A percentile compares a stretch with the other conserved stretches of the same genome.
phyloP scores from a whole-genome alignment of 2,113 vertebrate species.

The Vulpes ferrilata region DNA sequence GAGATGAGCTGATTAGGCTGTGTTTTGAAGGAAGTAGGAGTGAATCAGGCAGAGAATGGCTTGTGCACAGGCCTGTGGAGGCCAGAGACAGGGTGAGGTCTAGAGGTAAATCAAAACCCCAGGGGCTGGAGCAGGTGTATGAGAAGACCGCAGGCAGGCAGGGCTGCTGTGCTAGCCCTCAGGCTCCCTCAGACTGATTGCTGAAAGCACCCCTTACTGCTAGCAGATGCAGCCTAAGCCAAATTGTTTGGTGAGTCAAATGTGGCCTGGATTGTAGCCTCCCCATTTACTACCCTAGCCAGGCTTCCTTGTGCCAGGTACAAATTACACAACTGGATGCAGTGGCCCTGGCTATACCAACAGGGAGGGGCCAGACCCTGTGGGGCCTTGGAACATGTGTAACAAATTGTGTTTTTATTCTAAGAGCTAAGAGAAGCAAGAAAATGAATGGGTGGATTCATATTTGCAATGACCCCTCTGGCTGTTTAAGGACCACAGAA shows the following conservation, averaged over 20 bases:
- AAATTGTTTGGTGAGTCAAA: background rate
- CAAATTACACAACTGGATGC: background rate
- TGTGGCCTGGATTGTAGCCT: background rate
- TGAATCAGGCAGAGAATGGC: background rate
- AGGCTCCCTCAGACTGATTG: background rate
- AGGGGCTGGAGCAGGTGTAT: fast-evolving
- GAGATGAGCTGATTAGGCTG: background rate
- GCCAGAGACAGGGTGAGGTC: background rate
- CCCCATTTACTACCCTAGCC: background rate
- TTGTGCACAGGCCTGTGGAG: background rate
- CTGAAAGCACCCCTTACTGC: background rate
- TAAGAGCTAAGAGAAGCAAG: background rate
- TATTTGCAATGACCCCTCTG: background rate
- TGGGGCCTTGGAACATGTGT: background rate
- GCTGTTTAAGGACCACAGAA: background rate
- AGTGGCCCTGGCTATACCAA: background rate
- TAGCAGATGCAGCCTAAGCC: background rate
- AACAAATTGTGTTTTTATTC: background rate
- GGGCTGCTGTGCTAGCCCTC: too few species aligned
- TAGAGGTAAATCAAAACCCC: background rate
- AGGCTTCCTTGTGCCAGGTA: background rate
- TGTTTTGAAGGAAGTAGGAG: background rate
- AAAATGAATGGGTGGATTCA: background rate
- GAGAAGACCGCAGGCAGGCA: background rate
- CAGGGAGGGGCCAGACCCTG: background rate